Percentiles rank a stretch among this genome's conserved stretches.
phyloP scores from a whole-genome alignment of 2,888 invertebrate species.

The Cistogaster globosa region DNA sequence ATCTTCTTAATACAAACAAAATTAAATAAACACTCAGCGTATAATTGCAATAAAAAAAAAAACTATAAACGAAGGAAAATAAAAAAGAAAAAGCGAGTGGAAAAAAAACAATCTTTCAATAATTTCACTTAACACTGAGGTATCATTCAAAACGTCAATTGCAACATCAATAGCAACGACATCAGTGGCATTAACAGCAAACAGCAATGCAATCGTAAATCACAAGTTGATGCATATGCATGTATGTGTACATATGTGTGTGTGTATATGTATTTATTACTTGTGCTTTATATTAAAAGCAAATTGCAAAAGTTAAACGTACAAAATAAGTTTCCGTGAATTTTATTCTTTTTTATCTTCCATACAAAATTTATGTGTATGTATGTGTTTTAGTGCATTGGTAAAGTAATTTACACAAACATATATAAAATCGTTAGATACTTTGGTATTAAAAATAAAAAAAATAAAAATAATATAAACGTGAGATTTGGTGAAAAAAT shows the following conservation, averaged over 20 bases:
- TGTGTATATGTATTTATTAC: not conserved
- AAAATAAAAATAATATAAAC: slow-evolving; percentile 21
- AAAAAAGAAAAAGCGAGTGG: not conserved
- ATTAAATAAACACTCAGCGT: slow-evolving; percentile 66
- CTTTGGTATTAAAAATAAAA: slow-evolving; percentile 17
- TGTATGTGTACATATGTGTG: not conserved
- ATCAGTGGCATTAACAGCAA: slow-evolving; percentile 23
- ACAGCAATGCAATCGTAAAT: slow-evolving; percentile 45
- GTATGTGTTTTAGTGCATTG: not conserved
- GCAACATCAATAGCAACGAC: slow-evolving; percentile 45
- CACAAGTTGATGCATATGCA: slow-evolving; percentile 46
- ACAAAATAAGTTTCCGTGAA: slow-evolving; percentile 26
- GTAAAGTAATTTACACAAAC: slow-evolving; percentile 10
- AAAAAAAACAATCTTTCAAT: slow-evolving; percentile 59
- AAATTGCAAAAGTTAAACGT: slow-evolving; percentile 46
- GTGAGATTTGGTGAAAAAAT: not conserved
- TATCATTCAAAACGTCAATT: slow-evolving; percentile 66
- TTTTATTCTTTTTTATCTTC: not conserved
- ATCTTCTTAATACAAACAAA: slow-evolving; percentile 56
- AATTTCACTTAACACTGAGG: slow-evolving; percentile 67
- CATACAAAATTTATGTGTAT: not conserved
- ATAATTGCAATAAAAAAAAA: slow-evolving; percentile 50
- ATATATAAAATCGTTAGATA: slow-evolving; percentile 16
- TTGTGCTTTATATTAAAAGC: slow-evolving; percentile 55
- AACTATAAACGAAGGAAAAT: slow-evolving; percentile 6